Evolutionary conservation across 2,888 invertebrate genomes (phyloP), one percentile per base, ranked within the genome.

Genomic region (Amphiduros pacificus): DNA sequence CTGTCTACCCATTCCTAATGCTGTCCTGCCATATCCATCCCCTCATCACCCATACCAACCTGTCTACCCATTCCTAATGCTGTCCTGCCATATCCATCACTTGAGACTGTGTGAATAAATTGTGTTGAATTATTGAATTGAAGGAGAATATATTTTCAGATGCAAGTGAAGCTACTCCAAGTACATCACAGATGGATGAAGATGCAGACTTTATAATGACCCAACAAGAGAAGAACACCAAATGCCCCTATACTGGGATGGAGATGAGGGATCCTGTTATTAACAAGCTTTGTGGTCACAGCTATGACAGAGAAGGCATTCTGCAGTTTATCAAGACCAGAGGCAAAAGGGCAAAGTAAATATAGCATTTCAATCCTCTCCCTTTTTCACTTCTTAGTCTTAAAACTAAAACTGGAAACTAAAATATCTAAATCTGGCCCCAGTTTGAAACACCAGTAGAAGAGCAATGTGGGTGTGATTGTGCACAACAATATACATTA

Each of bases 211-310:
- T 68, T 26, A 63, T 49, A 2, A 52, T 67, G 55, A 62, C 59
- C 14, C 66, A 68, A 51, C 49, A 58, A 17, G 52, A 55, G 14
- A 40, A 90, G 20, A 87, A 87, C 62, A 76, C 72, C 0, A 72
- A 72, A 58, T 80, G 80, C 70, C 78, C 78, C 0, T 77, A 75
- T 67, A 78, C 78, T 1, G 77, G 76, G 2, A 65, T 70, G 62
- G 76, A 76, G 60, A 79, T 80, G 78, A 68, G 68, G 9, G 53
- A 73, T 48, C 80, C 80, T 1, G 73, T 79, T 20, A 65, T 61
- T 20, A 80, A 80, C 61, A 75, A 66, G 54, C 61, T 65, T 53
- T 80, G 80, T 64, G 71, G 71, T 2, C 80, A 80, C 64, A 74
- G 71, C 55, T 80, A 79, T 53, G 80, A 80, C 61, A 68, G 66